phyloP scores from a whole-genome alignment of 2,888 invertebrate genomes.

The Dastarcus helophoroides region DNA sequence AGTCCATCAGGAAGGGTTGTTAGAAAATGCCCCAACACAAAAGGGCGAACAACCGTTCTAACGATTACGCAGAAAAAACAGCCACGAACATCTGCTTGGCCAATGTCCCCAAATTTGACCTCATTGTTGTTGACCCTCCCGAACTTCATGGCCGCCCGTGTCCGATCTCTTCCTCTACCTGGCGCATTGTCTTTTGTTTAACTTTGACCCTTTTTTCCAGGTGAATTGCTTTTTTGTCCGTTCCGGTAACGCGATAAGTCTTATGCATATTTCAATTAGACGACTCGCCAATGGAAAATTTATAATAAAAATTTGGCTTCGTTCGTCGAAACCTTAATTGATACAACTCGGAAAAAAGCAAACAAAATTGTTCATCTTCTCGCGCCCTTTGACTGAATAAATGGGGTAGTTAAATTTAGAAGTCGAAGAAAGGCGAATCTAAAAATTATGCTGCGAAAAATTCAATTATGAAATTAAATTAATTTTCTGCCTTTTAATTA shows the following conservation, averaged over 20 bases:
- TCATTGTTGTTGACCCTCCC: conserved; percentile 23
- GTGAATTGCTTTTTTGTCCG: conserved; percentile 3
- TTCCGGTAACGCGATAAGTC: no score
- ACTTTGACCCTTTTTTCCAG: conserved; percentile 1
- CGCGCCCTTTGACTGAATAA: no score
- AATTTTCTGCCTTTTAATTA: conserved; percentile 37
- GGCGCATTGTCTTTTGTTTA: neutral
- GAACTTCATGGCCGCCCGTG: conserved; percentile 14
- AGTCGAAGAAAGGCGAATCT: conserved; percentile 1
- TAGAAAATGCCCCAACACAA: no score
- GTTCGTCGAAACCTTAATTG: no score
- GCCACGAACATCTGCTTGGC: conserved; percentile 23
- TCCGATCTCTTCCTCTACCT: neutral
- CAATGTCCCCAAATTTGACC: conserved; percentile 32
- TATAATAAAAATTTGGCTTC: no score
- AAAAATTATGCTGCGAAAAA: conserved; percentile 23
- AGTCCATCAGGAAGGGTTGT: no score
- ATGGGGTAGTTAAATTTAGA: no score
- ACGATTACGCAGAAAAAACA: conserved; percentile 15
- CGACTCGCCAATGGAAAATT: no score
- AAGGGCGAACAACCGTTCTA: no score
- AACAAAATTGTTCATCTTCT: no score
- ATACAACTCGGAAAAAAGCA: no score
- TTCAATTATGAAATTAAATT: conserved; percentile 39
- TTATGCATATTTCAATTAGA: no score